Evolutionary conservation across 2,113 vertebrate species (phyloP).

Genomic region (Dolichotis patagonum): DNA sequence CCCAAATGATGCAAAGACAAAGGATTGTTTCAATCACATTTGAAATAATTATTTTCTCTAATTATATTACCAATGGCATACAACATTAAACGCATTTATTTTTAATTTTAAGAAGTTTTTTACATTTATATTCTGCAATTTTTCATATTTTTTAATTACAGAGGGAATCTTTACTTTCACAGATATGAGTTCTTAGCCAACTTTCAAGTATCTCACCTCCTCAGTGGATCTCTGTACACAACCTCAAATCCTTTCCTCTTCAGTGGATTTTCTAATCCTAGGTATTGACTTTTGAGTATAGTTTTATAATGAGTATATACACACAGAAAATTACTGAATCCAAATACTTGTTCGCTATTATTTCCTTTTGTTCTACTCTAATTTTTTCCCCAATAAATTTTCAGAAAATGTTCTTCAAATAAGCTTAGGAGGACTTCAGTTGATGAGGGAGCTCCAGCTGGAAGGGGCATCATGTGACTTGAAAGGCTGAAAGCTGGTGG

Average conservation of each 20-base stretch:
- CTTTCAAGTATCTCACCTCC: background rate
- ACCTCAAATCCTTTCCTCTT: constrained; percentile 35
- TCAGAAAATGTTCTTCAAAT: background rate
- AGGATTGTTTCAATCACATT: constrained; percentile 6
- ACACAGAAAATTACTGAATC: constrained; percentile 35
- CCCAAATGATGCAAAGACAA: background rate
- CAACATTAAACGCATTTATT: constrained; percentile 4
- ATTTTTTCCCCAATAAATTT: background rate
- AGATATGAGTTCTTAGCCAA: background rate
- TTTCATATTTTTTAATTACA: background rate
- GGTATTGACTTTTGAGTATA: background rate
- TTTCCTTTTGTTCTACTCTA: background rate
- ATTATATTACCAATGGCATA: constrained; percentile 35
- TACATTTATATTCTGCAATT: constrained; percentile 8
- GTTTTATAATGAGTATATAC: background rate
- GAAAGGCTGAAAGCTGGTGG: background rate
- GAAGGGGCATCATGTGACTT: background rate
- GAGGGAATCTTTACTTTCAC: constrained; percentile 6
- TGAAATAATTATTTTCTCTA: constrained; percentile 60
- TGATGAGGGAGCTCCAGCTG: background rate
- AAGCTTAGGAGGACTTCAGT: background rate
- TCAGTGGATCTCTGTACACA: background rate
- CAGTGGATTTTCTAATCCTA: background rate
- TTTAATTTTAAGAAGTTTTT: constrained; percentile 23
- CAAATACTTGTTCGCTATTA: constrained; percentile 9